A percentile compares a stretch with the other conserved stretches of the same genome.
These are phyloP conservation scores for Cerceris rybyensis DNA, from an alignment of 2,888 invertebrate genomes.

Conservation along the genomic window DNA sequence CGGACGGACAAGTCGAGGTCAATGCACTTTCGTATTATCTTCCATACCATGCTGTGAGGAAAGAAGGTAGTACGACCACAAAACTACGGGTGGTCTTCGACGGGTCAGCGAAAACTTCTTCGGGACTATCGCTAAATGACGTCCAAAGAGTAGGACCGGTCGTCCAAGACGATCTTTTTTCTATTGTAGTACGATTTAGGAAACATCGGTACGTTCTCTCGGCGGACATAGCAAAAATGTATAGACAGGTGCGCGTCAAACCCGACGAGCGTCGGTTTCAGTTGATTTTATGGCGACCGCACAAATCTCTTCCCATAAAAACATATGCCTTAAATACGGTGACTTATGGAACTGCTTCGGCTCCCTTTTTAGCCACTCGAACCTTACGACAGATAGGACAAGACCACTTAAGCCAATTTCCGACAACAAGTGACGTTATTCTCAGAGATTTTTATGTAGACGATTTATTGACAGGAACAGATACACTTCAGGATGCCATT, in stretches of 20 bases:
- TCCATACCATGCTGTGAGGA: too few species aligned
- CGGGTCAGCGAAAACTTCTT: too few species aligned
- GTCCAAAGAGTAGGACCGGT: too few species aligned
- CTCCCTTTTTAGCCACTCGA: not conserved
- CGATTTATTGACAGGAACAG: not conserved
- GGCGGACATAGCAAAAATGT: constrained; percentile 1
- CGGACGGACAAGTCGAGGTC: too few species aligned
- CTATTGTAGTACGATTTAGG: too few species aligned
- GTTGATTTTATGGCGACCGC: not conserved
- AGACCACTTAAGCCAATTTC: not conserved
- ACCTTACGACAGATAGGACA: not conserved
- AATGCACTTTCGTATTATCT: too few species aligned
- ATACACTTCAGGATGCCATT: not conserved
- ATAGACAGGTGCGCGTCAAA: not conserved
- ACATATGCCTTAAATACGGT: not conserved
- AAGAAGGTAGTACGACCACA: too few species aligned
- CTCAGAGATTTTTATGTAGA: not conserved
- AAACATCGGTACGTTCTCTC: too few species aligned
- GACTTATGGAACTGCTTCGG: not conserved
- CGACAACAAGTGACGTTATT: not conserved
- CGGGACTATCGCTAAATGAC: too few species aligned
- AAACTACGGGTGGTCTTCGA: too few species aligned
- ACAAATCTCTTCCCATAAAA: not conserved
- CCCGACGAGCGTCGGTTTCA: not conserved
- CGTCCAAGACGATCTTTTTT: too few species aligned